Evolutionary conservation across 2,797 vertebrate species (phyloP), one percentile per base, ranked within the genome.

Genomic region (Calcarius lapponicus): DNA sequence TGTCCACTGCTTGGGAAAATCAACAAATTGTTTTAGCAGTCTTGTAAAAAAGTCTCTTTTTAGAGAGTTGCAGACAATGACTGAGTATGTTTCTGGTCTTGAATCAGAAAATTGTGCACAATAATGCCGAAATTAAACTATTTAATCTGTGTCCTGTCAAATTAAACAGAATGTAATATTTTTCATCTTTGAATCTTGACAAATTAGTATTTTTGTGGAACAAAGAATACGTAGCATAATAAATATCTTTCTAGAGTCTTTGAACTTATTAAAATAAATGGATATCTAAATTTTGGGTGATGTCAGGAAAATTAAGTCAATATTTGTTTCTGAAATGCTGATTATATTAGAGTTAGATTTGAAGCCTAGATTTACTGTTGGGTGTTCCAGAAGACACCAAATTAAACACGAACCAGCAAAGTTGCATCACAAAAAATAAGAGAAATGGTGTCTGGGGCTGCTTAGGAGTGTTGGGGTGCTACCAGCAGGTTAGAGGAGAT

Each of bases 181-280:
- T 80, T 94, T 92, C 56, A 60, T 69, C 20, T 69, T 88, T 92
- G 36, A 92, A 79, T 84, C 70, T 85, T 86, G 88, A 93, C 22
- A 87, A 93, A 96, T 73, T 56, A 53, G 10, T 89, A 18, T 88
- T 88, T 93, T 90, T 90, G 45, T 8, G 19, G 38, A 91, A 74
- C 47, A 83, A 87, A 72, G 80, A 83, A 8, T 25, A 60, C 0
- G 0, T 28, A 89, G 45, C 11, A 10, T 72, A 83, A 80, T 88
- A 90, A 88, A 80, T 92, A 54, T 69, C 18, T 34, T 87, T 82
- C 48, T 80, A 25, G 32, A 90, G 42, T 45, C 25, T 78, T 72
- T 86, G 57, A 53, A 28, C 31, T 72, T 90, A 86, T 78, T 90
- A 76, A 94, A 95, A 78, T 83, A 74, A 91, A 92, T 88, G 3